Evolutionary conservation across 2,113 vertebrate genomes (phyloP).

Genomic region (Tachysurus vachellii): DNA sequence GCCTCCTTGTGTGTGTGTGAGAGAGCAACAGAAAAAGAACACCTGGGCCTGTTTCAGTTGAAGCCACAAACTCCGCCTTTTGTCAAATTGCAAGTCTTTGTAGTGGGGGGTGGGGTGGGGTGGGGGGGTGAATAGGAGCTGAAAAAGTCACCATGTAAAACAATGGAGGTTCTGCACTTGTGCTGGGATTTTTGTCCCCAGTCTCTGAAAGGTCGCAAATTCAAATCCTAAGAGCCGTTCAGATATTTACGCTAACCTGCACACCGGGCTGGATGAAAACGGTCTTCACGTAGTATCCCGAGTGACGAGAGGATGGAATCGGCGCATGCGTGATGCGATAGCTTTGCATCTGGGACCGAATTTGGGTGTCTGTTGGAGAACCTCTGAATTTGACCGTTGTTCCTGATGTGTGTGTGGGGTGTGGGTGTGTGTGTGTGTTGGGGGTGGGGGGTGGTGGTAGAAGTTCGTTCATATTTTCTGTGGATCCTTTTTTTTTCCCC

Average conservation of each 20-base stretch:
- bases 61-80: constrained; percentile 24
- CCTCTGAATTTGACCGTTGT: no score
- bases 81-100: background rate
- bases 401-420: no score
- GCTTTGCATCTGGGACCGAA: no score
- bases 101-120: background rate
- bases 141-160: background rate
- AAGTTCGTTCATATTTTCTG: no score
- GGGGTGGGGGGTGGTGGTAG: no score
- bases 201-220: background rate
- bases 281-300: background rate
- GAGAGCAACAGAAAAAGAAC: constrained; percentile 43
- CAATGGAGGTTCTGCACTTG: background rate
- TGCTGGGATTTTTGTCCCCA: background rate
- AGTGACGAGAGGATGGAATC: no score
- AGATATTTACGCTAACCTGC: background rate
- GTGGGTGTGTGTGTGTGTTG: no score
- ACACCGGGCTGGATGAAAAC: background rate
- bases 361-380: no score
- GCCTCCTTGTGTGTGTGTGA: constrained; percentile 60
- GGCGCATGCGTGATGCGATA: no score
- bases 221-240: background rate
- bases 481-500: background rate
- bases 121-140: no score
- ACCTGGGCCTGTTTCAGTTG: constrained; percentile 29